phyloP scores from a whole-genome alignment of 1,140 invertebrate genomes.

The Zaprionus africanus region DNA sequence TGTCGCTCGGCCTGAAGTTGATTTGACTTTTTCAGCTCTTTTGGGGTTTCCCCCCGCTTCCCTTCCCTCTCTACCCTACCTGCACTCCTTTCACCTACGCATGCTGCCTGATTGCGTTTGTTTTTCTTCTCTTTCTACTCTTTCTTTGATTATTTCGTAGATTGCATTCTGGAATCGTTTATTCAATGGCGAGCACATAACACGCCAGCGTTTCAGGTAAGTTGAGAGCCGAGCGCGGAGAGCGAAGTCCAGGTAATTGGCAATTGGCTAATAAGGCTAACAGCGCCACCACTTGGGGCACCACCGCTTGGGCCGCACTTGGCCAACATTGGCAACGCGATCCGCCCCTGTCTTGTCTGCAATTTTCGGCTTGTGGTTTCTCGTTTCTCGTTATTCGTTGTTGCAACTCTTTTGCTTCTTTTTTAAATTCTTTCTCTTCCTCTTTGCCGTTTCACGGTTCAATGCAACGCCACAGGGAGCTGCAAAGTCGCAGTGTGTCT shows the following conservation, averaged over 20 bases:
- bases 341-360: conserved; percentile 31
- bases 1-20: conserved; percentile 58
- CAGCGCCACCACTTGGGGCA: conserved; percentile 29
- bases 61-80: background rate
- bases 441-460: conserved; percentile 31
- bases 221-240: conserved; percentile 6
- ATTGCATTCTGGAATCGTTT: conserved; percentile 83
- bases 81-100: conserved; percentile 15
- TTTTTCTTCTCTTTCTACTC: conserved; percentile 19
- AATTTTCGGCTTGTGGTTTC: conserved; percentile 40
- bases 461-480: conserved; percentile 56
- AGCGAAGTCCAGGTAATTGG: conserved; percentile 6
- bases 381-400: conserved; percentile 9
- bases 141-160: conserved; percentile 68
- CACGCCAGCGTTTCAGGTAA: conserved; percentile 79
- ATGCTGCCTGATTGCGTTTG: conserved; percentile 46
- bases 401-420: conserved; percentile 8
- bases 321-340: background rate
- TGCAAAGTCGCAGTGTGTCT: conserved; percentile 70
- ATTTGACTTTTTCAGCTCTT: conserved; percentile 64
- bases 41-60: background rate
- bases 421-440: conserved; percentile 7
- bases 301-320: background rate
- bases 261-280: conserved; percentile 52
- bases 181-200: conserved; percentile 79